phyloP scores from a whole-genome alignment of 1,140 invertebrate species.

The Leguminivora glycinivorella region DNA sequence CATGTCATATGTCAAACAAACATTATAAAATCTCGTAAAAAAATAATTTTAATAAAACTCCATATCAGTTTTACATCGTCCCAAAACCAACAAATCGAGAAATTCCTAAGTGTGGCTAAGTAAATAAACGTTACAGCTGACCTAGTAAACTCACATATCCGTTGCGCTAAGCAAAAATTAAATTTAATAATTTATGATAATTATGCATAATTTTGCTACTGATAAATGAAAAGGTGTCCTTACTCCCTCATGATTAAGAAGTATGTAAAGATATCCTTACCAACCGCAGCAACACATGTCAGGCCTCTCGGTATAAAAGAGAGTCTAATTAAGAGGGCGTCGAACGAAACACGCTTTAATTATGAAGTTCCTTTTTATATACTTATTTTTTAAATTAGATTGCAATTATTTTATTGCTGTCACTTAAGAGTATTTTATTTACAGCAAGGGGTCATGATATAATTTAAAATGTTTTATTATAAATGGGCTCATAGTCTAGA shows the following conservation, averaged over 20 bases:
- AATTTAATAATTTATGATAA: slow-evolving; percentile 3
- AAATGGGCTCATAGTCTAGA: too few species aligned
- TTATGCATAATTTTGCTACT: slow-evolving; percentile 14
- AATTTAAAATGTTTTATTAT: too few species aligned
- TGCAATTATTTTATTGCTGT: not conserved
- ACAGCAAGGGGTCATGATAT: too few species aligned
- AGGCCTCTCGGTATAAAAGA: slow-evolving; percentile 42
- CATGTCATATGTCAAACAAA: too few species aligned
- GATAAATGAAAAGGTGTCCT: slow-evolving; percentile 3
- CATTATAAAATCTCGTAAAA: too few species aligned
- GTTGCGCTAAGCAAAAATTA: not conserved
- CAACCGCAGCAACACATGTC: slow-evolving; percentile 50
- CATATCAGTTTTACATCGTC: too few species aligned
- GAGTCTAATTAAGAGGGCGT: slow-evolving; percentile 54
- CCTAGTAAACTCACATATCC: not conserved
- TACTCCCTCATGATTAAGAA: slow-evolving; percentile 26
- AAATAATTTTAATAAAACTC: too few species aligned
- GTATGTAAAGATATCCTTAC: slow-evolving; percentile 8
- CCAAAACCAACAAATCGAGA: not conserved
- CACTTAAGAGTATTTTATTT: too few species aligned
- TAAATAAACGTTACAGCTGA: not conserved
- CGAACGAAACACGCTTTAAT: slow-evolving; percentile 57
- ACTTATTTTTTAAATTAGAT: slow-evolving; percentile 33
- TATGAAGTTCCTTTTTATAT: slow-evolving; percentile 37
- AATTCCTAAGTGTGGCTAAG: not conserved